phyloP scores from a whole-genome alignment of 2,888 invertebrate species.

The Papilio elwesi region DNA sequence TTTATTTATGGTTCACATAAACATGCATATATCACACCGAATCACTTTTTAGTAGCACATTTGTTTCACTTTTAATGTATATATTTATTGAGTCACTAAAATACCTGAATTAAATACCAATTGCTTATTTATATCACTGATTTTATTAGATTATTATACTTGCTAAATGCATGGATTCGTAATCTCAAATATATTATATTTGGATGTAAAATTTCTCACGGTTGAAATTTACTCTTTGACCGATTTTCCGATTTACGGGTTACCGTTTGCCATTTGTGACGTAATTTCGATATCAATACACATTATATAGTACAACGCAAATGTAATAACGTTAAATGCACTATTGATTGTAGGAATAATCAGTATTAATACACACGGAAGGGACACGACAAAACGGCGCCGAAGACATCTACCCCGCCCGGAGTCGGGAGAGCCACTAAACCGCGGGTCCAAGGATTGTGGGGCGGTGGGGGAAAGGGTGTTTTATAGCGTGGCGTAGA shows the following conservation, averaged over 20 bases:
- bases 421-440: constrained; percentile 21
- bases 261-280: not conserved
- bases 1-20: too few relatives aligned
- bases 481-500: constrained; percentile 25
- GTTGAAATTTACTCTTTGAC: too few relatives aligned
- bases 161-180: too few relatives aligned
- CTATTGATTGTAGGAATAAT: not conserved
- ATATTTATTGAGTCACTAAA: too few relatives aligned
- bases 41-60: too few relatives aligned
- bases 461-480: constrained; percentile 23
- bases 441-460: constrained; percentile 24
- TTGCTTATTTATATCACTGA: too few relatives aligned
- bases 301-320: not conserved
- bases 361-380: constrained; percentile 5
- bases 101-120: too few relatives aligned
- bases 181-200: too few relatives aligned
- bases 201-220: too few relatives aligned
- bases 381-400: not conserved
- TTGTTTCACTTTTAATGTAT: too few relatives aligned
- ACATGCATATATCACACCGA: too few relatives aligned
- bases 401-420: constrained; percentile 8
- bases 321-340: not conserved
- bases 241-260: not conserved
- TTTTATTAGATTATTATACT: too few relatives aligned
- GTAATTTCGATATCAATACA: not conserved